Evolutionary conservation across 2,888 invertebrate species (phyloP), one percentile per base, ranked within the genome.

Genomic region (Hypercompe scribonia): DNA sequence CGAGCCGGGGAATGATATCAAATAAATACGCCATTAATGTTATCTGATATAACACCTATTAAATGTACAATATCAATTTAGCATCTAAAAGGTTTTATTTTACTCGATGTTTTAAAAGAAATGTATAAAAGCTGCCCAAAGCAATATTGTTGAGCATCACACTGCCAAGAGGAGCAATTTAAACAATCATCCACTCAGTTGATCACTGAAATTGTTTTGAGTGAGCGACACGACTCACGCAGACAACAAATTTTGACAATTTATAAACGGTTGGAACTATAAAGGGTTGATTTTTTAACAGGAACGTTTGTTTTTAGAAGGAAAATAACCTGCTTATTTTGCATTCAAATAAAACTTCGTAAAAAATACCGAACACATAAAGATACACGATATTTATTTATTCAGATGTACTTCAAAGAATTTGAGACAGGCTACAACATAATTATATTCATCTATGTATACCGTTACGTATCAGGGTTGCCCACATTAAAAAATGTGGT

Each of bases 101-200:
- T n/a, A n/a, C 39, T 61, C 11, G 36, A 34, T 63, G 46, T 61
- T 66, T 36, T 33, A 63, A 61, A 70, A 70, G 63, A 46, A 50
- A 46, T 46, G 24, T 21, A n/a, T 61, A 31, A 70, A 78, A 72
- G 77, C 72, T 74, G 73, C 75, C 63, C 54, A 68, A 80, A 81
- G 82, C 81, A 81, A 81, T 83, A 79, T 81, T 79, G 82, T 82
- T 81, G 77, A 74, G 73, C 76, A 79, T 81, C 81, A 82, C 84
- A 84, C 83, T 80, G 86, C 84, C 84, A 81, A 83, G 85, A 78
- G 81, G 76, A 72, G 82, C 81, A 83, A 87, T 87, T 88, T 83
- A 81, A 83, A 81, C 88, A 89, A 90, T 90, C 90, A 90, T 90
- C 86, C 89, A 88, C 87, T 88, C 89, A 88, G 88, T 88, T 90